Base-by-base conservation (phyloP, 1,140 invertebrate species). In the Papilio glaucus region DNA sequence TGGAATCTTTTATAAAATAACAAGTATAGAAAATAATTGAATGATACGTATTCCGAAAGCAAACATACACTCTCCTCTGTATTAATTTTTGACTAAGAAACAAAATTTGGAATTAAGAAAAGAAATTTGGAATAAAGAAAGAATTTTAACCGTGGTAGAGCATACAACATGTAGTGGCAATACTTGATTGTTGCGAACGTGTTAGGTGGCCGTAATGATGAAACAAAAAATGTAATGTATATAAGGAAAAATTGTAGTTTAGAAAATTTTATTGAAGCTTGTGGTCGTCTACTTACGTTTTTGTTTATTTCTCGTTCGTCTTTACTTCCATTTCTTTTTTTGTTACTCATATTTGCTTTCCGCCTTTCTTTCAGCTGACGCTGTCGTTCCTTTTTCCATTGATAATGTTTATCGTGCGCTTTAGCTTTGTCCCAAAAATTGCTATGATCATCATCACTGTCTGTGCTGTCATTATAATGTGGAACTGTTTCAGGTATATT, bases 361-460 rank as follows among this genome's bases (percentile, higher is more conserved):
- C 90, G 84, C 81, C 91, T 86, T 75, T 88, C 88, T 84, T 93
- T 87, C 69, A 88, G 81, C 79, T 88, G 88, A 29, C 87, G 77
- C 70, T 87, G 83, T 63, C 86, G 82, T 80, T 93, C 85, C 69
- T 87, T 91, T 83, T 90, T 90, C 93, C 92, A 94, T 78, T 92
- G 80, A 77, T 94, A 93, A 72, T 90, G 78, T 73, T 89, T 90
- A 65, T 94, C 91, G 7, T 87, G 80, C 38, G 80, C 82, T 79
- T 91, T 94, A 0, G 78, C 85, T 68, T 84, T 90, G 12, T 93
- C 86, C 93, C 94, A 94, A 75, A 94, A 93, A 62, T 87, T 86
- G 37, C 57, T 76, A 41, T 77, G 71, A 24, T 92, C 89, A 68
- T 87, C 83, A 67, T 93, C 90, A 77, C 85, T 90, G 71, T 94